Evolutionary conservation across 2,797 vertebrate species (phyloP).

Genomic region (Eremophila alpestris): DNA sequence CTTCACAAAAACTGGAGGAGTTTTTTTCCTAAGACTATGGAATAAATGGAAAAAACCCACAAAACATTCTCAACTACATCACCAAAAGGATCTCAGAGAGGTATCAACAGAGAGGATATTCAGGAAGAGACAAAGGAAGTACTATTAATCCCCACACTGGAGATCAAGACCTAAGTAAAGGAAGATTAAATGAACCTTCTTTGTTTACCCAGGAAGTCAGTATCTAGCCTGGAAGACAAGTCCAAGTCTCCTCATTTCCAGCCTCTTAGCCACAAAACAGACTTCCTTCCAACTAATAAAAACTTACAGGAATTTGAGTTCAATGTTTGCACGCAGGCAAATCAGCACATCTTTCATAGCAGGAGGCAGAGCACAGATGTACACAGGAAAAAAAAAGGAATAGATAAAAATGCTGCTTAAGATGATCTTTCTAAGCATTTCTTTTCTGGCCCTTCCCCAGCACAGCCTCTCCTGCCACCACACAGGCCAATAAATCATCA

Average conservation of each 20-base stretch:
- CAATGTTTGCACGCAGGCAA: not conserved
- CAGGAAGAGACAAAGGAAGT: constrained; percentile 6
- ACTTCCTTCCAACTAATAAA: constrained; percentile 13
- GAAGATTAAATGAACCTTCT: not conserved
- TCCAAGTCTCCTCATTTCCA: not conserved
- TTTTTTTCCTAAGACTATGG: not conserved
- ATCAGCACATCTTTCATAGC: not conserved
- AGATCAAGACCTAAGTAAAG: not conserved
- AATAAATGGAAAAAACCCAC: not conserved
- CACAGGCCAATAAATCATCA: not conserved
- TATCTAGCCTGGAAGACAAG: not conserved
- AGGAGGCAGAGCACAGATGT: not conserved
- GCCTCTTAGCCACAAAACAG: not conserved
- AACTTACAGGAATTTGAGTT: constrained; percentile 3
- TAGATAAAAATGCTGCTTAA: not conserved
- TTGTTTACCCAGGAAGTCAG: constrained; percentile 2
- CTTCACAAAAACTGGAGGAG: not conserved
- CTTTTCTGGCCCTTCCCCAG: not conserved
- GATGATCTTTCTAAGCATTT: not conserved
- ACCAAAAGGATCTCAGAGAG: not conserved
- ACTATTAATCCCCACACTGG: not conserved
- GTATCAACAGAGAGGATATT: not conserved
- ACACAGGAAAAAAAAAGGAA: not conserved
- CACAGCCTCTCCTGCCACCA: not conserved
- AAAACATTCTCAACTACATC: not conserved